phyloP scores from a whole-genome alignment of 2,888 invertebrate species.

The Drosophila pseudotalamancana region DNA sequence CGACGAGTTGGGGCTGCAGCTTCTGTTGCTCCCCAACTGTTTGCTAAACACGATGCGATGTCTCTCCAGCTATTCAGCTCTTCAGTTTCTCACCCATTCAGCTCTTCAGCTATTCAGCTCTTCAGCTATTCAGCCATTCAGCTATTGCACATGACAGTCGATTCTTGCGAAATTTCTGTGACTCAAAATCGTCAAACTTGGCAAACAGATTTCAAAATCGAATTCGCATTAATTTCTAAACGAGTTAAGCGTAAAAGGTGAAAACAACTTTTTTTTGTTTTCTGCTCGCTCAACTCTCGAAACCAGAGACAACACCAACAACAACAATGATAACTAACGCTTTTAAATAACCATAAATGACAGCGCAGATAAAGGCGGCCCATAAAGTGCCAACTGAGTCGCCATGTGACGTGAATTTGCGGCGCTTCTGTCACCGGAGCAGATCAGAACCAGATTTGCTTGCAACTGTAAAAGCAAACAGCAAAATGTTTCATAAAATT shows the following conservation, averaged over 20 bases:
- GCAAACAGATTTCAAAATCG: conserved; percentile 60
- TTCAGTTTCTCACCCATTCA: too few relatives aligned
- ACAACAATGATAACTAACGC: conserved; percentile 62
- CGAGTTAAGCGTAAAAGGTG: conserved; percentile 58
- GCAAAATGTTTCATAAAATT: conserved; percentile 34
- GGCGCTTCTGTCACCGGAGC: conserved; percentile 44
- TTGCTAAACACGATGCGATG: conserved; percentile 51
- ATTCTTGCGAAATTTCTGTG: conserved; percentile 64
- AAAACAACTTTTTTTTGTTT: conserved; percentile 37
- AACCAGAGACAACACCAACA: conserved; percentile 23
- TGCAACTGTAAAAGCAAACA: conserved; percentile 44
- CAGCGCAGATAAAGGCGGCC: conserved; percentile 53
- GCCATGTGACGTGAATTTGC: conserved; percentile 38
- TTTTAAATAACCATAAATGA: conserved; percentile 58
- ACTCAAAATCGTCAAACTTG: conserved; percentile 60
- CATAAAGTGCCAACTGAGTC: conserved; percentile 54
- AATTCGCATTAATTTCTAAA: conserved; percentile 71
- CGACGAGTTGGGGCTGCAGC: conserved; percentile 35
- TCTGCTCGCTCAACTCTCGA: conserved; percentile 25
- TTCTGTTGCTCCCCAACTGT: conserved; percentile 61
- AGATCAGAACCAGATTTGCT: conserved; percentile 37
- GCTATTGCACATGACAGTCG: conserved; percentile 16
- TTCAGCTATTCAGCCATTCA: too few relatives aligned
- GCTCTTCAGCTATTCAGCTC: too few relatives aligned
- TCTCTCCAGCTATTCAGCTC: neutral